Evolutionary conservation across 2,888 invertebrate genomes (phyloP), one percentile per base, ranked within the genome.

Genomic region (Lepetodrilus schrolli): DNA sequence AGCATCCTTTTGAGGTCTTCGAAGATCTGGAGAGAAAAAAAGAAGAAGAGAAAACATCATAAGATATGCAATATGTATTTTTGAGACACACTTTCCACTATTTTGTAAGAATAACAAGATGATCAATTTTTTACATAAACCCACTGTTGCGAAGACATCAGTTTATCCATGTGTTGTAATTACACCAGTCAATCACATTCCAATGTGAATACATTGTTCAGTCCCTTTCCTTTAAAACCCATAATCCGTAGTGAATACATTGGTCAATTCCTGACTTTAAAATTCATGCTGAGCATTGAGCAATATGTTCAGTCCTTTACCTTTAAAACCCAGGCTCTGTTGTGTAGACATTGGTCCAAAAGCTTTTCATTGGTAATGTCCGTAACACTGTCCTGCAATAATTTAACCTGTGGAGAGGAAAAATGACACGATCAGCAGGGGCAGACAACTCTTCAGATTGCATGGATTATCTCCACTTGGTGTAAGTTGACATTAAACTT

Each of bases 251-350:
- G n/a, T n/a, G n/a, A n/a, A n/a, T n/a, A n/a, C n/a, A n/a, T n/a
- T n/a, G n/a, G n/a, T n/a, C n/a, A n/a, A n/a, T n/a, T n/a, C n/a
- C n/a, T n/a, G n/a, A n/a, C n/a, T n/a, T n/a, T n/a, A n/a, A n/a
- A n/a, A n/a, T 2, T 47, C 4, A 48, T 20, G 38, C 20, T 2
- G 17, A 50, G 10, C 4, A 38, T 10, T 43, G 7, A 51, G 20
- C 34, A 38, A 50, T 21, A 26, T 1, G 26, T 5, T 37, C 1
- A 0, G n/a, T 36, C 7, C 23, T 76, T 73, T 82, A 89, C 89
- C 83, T 88, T 85, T 74, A 88, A 83, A 2, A 89, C 87, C 89
- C 89, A 89, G 50, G 78, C 81, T 69, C 87, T 82, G 76, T 89
- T 88, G 75, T 88, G 87, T 73, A 89, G 80, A 82, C 88, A 89